Base-by-base conservation (phyloP, 1,140 invertebrate species). In the Pseudomyrmex concolor region DNA sequence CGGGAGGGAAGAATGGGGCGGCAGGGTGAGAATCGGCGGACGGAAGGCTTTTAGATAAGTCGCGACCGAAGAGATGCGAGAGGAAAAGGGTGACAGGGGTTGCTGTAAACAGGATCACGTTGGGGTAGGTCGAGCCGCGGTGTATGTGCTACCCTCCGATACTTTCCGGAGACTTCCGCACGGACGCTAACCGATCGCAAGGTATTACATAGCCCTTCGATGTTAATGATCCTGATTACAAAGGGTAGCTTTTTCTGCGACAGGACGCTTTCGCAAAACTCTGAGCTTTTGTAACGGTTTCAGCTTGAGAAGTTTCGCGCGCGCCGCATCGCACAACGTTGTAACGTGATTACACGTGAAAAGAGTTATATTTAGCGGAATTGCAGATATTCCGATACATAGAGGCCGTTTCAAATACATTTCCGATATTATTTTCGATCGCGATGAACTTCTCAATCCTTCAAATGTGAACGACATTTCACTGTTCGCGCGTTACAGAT, bases 51-150 rank as follows among this genome's bases (percentile, higher is more conserved):
- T 81, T 43, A 48, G 71, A 84, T 67, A 71, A 73, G 57, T 84
- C 83, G 76, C 22, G 85, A 64, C 48, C 48, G 25, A 55, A 25
- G 66, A 63, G 80, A 72, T 72, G 66, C 60, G 70, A 77, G 60
- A 74, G 62, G 54, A 66, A 50, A 72, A 81, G 64, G 60, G 84
- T 60, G 76, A 83, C 82, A 86, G 84, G 34, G 71, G 90, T 89
- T 84, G 86, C 83, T 84, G 90, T 84, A 76, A 90, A 89, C 88
- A 90, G 88, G 83, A 89, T 84, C 76, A 85, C 86, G 89, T 93
- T 93, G 93, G 89, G 90, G 89, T 90, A 91, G 91, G 89, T 90
- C 89, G 84, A 57, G 67, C 72, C 83, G 70, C 90, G 86, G 73
- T 67, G 70, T 34, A 34, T 68, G 43, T 84, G 66, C 60, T 54